A percentile compares a stretch with the other conserved stretches of the same genome.
These are phyloP conservation scores for Butastur rufipennis DNA, from an alignment of 2,113 vertebrate genomes.

Conservation along the genomic window DNA sequence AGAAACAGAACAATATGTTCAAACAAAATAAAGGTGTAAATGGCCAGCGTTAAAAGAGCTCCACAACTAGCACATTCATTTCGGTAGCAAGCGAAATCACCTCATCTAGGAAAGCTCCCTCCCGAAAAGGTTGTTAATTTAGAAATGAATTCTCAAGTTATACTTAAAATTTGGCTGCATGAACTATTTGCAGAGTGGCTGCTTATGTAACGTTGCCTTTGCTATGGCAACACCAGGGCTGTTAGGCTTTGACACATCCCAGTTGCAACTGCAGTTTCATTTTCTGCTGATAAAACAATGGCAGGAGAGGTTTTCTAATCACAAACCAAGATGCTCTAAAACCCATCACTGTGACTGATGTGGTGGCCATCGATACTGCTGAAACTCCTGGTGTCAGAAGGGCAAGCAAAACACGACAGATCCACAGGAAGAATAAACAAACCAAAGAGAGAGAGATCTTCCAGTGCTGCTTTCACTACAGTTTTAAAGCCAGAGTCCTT, in stretches of 20 bases:
- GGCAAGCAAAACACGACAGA: background rate
- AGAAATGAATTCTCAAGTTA: background rate
- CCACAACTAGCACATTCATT: conserved; percentile 1
- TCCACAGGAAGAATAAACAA: background rate
- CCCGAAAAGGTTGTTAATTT: background rate
- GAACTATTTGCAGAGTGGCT: conserved; percentile 18
- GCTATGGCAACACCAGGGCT: conserved; percentile 31
- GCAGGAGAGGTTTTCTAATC: conserved; percentile 29
- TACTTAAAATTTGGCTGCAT: conserved; percentile 19
- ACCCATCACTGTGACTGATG: background rate
- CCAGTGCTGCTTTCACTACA: background rate
- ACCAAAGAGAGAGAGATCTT: background rate
- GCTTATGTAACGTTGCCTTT: conserved; percentile 46
- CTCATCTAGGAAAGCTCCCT: background rate
- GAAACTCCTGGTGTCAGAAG: background rate
- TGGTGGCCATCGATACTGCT: background rate
- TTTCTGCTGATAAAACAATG: conserved; percentile 51
- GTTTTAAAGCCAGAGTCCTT: background rate
- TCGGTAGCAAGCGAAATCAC: background rate
- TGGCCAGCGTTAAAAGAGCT: conserved; percentile 20
- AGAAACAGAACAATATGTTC: conserved; percentile 66
- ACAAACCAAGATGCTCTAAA: background rate
- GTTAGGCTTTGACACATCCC: conserved; percentile 32
- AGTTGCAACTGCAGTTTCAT: conserved; percentile 2
- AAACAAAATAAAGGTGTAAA: conserved; percentile 64